Base-by-base conservation (phyloP, 2,888 invertebrate species). In the Linnaemya tessellans region DNA sequence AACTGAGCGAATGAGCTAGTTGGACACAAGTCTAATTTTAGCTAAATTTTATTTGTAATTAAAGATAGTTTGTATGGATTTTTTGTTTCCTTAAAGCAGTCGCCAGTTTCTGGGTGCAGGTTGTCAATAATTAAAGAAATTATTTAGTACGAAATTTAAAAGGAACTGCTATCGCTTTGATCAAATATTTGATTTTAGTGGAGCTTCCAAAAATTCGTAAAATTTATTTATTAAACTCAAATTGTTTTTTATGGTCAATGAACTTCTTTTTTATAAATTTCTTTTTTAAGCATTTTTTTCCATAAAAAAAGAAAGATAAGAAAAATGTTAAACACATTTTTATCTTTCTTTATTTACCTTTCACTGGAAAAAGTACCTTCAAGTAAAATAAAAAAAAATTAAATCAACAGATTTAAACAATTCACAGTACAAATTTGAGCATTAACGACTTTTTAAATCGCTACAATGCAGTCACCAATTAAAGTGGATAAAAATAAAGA, bases 311-410 rank as follows among this genome's bases (percentile, higher is more conserved):
- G 38, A 3, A 60, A 60, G 51, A 49, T 22, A 67, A 58, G 70
- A 25, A 60, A 58, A 41, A 38, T 54, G 9, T 70, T 49, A 54
- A 79, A 56, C 54, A 13, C 54, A 1, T 30, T 60, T 43, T 70
- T 75, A 65, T 78, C 68, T 79, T 46, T 30, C 20, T 68, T 56
- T 83, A 35, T 80, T 70, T 80, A 84, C 79, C 70, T 80, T 80
- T 84, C 80, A 84, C 75, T 84, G 15, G 18, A 80, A 80, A 65
- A 49, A 3, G 22, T 75, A 75, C 70, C 68, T 81, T 81, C 4
- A 64, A 70, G 38, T 51, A 20, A 73, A 71, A 73, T 51, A 58
- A 46, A 65, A 56, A 43, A 68, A 73, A 35, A 49, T 13, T 8
- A 70, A 46, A 60, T 8, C 54, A 62, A 46, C 38, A 58, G n/a